Conservation (phyloP, 2,888 invertebrate species). For the Romanomermis culicivorax region DNA sequence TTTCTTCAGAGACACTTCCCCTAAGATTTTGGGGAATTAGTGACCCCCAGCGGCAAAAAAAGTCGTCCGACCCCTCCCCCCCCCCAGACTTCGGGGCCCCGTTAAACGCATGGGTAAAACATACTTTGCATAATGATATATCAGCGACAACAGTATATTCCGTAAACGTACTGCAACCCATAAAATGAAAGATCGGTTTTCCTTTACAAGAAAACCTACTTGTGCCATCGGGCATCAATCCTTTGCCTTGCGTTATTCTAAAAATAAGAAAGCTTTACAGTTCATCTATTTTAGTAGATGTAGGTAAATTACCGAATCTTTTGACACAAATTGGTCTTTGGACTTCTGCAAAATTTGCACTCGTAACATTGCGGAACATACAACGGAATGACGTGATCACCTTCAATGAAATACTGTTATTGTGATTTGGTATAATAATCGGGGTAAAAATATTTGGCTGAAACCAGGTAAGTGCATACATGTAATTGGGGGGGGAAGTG, state of each 20-base stretch:
- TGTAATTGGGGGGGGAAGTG: no score
- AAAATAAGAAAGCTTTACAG: slow-evolving; percentile 2
- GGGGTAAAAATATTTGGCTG: no score
- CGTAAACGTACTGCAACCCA: slow-evolving; percentile 87
- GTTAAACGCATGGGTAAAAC: no score
- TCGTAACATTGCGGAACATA: slow-evolving; percentile 89
- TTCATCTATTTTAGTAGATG: not conserved
- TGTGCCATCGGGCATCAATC: slow-evolving; percentile 77
- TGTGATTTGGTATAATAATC: not conserved
- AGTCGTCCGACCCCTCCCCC: no score
- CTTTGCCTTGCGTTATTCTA: slow-evolving; percentile 43
- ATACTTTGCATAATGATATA: slow-evolving; percentile 77
- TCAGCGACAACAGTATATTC: slow-evolving; percentile 84
- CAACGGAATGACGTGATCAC: slow-evolving; percentile 86
- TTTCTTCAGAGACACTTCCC: no score
- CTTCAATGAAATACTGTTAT: slow-evolving; percentile 29
- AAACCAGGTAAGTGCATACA: no score
- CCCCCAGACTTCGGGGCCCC: no score
- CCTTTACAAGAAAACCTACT: slow-evolving; percentile 52
- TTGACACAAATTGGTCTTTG: slow-evolving; percentile 88
- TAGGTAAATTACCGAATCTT: slow-evolving; percentile 50
- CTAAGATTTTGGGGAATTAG: no score
- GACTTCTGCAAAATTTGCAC: slow-evolving; percentile 82
- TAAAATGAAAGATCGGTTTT: slow-evolving; percentile 60
- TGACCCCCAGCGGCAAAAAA: no score